Evolutionary conservation across 2,888 invertebrate species (phyloP), one percentile per base, ranked within the genome.

Genomic region (Patella pellucida): DNA sequence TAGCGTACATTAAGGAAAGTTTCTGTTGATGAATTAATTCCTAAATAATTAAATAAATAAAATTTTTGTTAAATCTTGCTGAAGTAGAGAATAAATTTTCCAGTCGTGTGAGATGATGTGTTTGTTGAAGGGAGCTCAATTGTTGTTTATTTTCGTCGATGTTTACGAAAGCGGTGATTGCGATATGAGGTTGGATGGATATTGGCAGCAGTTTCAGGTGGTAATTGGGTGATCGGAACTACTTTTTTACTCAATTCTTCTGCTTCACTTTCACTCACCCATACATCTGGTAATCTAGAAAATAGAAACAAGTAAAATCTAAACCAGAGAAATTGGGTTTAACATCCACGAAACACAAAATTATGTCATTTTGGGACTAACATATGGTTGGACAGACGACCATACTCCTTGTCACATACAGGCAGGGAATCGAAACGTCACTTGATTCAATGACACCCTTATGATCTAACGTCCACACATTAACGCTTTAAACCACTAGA

Each of bases 251-350:
- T 90, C 78, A 90, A 90, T 52, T 85, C 86, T 81, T 88, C 86
- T 73, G 92, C 91, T 83, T 93, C 92, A 51, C 91, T 89, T 85
- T 95, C 96, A 0, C 94, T 92, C 82, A 96, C 93, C 97, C 97
- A 97, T 89, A 96, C 95, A 91, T 97, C 96, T 27, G 95, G 94
- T 90, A 96, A 92, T 88, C 96, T 96, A 92, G 15, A 92, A 92
- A 80, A 75, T 78, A 41, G 41, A 41, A 78, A 41, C 74, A 68
- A 71, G 82, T 81, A 79, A 62, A 76, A 19, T 9, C 1, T n/a
- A 67, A 70, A 54, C 41, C 5, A 31, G 5, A 31, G 41, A 41
- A 41, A 41, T 41, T 0, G 41, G 41, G 41, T 41, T 41, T 41
- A 41, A 41, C 9, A 0, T 41, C 41, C 41, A 56, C 2, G 0